Percentiles rank a stretch among this genome's conserved stretches.
phyloP scores from a whole-genome alignment of 2,797 vertebrate genomes.

The Buceros bicornis region DNA sequence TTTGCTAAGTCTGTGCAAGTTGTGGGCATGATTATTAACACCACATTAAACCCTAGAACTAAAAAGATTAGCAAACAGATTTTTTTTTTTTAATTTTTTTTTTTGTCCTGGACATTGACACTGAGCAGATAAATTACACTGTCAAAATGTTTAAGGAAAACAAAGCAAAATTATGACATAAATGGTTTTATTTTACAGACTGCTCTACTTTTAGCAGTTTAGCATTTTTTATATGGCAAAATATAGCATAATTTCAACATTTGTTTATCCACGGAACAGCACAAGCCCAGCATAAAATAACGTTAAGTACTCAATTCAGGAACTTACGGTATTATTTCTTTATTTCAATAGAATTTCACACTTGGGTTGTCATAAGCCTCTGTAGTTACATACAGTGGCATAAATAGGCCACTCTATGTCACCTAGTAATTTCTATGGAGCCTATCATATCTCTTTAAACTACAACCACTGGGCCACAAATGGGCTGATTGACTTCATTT shows the following conservation, averaged over 20 bases:
- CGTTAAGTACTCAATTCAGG: background rate
- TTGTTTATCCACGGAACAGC: background rate
- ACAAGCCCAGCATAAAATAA: background rate
- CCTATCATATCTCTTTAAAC: background rate
- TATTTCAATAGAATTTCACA: constrained; percentile 19
- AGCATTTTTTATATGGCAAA: background rate
- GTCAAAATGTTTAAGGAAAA: constrained; percentile 56
- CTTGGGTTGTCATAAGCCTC: background rate
- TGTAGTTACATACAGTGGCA: background rate
- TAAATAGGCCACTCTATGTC: background rate
- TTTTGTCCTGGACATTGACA: constrained; percentile 48
- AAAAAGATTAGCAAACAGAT: constrained; percentile 54
- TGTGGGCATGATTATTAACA: constrained; percentile 57
- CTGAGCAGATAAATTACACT: constrained; percentile 29
- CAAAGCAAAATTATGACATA: constrained; percentile 41
- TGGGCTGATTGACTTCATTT: fast-evolving
- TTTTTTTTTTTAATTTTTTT: background rate
- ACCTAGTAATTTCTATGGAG: background rate
- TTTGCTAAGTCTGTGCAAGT: constrained; percentile 60
- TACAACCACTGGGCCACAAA: background rate
- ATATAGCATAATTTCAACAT: background rate
- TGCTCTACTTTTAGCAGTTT: constrained; percentile 24
- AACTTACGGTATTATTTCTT: background rate
- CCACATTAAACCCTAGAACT: constrained; percentile 49
- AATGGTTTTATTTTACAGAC: background rate